Base-by-base conservation (phyloP, 2,797 vertebrate species). In the Rhynchonycteris naso region DNA sequence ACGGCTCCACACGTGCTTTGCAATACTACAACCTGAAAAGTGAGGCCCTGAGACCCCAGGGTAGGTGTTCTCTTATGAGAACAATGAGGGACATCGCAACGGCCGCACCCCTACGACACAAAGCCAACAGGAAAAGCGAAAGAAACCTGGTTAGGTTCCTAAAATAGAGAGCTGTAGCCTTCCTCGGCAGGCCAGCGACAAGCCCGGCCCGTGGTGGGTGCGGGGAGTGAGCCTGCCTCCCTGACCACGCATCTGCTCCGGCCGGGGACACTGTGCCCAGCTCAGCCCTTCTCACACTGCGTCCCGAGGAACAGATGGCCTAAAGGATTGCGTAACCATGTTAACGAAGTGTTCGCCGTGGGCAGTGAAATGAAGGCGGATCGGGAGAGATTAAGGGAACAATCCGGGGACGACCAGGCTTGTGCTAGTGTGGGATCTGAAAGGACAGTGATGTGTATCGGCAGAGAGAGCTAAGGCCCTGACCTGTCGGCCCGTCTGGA, bases 391-490 rank as follows among this genome's bases (percentile, higher is more conserved):
- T n/a, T 38, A 56, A 30, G 52, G 18, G 28, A 86, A 38, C 72
- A 93, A 95, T 92, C 85, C 66, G 71, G 3, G 50, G 66, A 91
- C 52, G 90, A 43, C 75, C 92, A 63, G 15, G 76, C 43, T 65
- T 84, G 63, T 9, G 30, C 63, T 65, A 68, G 2, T 0, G 58
- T 13, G 30, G 58, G 74, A 78, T 95, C 82, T 92, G 33, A 71
- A 69, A 88, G 69, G 87, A 92, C 68, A 84, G 74, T 59, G 81
- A 93, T 88, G 72, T n/a, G 0, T 78, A 80, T 54, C 65, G 26
- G 30, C 21, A n/a, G n/a, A n/a, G n/a, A 10, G 47, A 90, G 30
- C 66, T 85, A 79, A 87, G 26, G 47, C 38, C 24, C 43, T 90
- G 52, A 75, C 68, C 84, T 50, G 35, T 66, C 22, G 76, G 75